Evolutionary conservation across 2,113 vertebrate species (phyloP).

Genomic region (Agapornis roseicollis): DNA sequence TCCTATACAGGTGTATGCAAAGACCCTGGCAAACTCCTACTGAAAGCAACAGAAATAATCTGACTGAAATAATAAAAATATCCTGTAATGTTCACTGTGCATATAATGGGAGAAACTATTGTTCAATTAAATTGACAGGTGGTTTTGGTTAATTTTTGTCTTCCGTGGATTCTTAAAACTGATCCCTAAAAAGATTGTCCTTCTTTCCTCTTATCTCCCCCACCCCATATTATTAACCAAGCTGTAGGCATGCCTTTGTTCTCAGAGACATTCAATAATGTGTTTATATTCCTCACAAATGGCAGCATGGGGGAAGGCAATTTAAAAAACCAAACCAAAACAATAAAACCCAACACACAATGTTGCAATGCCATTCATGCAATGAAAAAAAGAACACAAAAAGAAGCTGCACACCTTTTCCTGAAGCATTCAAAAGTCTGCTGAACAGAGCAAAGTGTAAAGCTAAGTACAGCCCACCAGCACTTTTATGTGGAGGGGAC

Average conservation of each 20-base stretch:
- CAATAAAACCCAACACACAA: not conserved
- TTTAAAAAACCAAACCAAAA: not conserved
- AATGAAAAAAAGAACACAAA: not conserved
- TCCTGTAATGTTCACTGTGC: not conserved
- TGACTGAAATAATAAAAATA: not conserved
- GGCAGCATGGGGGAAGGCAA: not conserved
- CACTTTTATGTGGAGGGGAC: not conserved
- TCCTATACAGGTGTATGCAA: not conserved
- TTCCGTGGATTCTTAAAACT: not conserved
- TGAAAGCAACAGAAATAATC: not conserved
- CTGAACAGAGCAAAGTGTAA: rapidly evolving
- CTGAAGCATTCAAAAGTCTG: not conserved
- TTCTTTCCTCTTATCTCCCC: not conserved
- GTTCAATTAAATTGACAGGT: not conserved
- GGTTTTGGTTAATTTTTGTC: not conserved
- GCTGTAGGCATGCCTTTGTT: not conserved
- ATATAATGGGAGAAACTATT: not conserved
- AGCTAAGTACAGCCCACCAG: not conserved
- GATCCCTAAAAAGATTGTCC: not conserved
- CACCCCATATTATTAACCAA: not conserved
- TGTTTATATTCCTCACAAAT: not conserved
- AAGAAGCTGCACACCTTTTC: not conserved
- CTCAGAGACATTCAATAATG: not conserved
- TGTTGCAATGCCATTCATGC: not conserved
- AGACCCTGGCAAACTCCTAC: rapidly evolving